Percentiles rank a stretch among this genome's conserved stretches.
These are phyloP conservation scores for Clusia tigrina DNA, from an alignment of 2,888 invertebrate genomes.

Conservation along the genomic window DNA sequence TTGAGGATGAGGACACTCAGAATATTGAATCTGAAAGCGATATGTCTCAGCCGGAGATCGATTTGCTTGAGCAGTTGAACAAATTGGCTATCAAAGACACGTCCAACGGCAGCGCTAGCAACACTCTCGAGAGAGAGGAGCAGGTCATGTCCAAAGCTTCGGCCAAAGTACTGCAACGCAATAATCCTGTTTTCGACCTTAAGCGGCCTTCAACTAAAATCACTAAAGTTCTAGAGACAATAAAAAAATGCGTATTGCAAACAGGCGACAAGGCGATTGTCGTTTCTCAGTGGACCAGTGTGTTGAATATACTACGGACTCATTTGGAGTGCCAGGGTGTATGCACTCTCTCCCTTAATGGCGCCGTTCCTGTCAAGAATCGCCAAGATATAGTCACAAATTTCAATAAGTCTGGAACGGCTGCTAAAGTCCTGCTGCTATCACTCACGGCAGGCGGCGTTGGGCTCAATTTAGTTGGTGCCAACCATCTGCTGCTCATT, in stretches of 20 bases:
- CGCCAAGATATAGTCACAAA: constrained; percentile 74
- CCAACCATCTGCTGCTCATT: constrained; percentile 86
- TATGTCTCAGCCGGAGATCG: constrained; percentile 65
- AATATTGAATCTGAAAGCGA: constrained; percentile 52
- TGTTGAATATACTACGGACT: constrained; percentile 75
- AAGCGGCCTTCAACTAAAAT: constrained; percentile 72
- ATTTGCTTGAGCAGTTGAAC: constrained; percentile 72
- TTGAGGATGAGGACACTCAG: constrained; percentile 63
- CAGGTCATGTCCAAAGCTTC: constrained; percentile 69
- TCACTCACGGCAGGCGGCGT: constrained; percentile 95
- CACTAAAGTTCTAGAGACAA: constrained; percentile 68
- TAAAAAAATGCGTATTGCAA: constrained; percentile 67
- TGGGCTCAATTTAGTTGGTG: constrained; percentile 91
- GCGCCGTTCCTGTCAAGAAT: constrained; percentile 75
- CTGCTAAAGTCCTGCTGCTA: constrained; percentile 76
- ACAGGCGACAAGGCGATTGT: constrained; percentile 78
- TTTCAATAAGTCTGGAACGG: constrained; percentile 72
- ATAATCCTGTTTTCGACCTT: constrained; percentile 76
- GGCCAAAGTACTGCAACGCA: constrained; percentile 70
- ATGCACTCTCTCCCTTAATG: constrained; percentile 75
- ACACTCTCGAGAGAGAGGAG: constrained; percentile 41
- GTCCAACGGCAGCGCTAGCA: constrained; percentile 29
- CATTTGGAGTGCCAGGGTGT: constrained; percentile 70
- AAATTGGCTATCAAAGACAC: constrained; percentile 68
- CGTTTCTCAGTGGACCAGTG: constrained; percentile 93